Conservation (phyloP, 2,113 vertebrate genomes). For the human region DNA sequence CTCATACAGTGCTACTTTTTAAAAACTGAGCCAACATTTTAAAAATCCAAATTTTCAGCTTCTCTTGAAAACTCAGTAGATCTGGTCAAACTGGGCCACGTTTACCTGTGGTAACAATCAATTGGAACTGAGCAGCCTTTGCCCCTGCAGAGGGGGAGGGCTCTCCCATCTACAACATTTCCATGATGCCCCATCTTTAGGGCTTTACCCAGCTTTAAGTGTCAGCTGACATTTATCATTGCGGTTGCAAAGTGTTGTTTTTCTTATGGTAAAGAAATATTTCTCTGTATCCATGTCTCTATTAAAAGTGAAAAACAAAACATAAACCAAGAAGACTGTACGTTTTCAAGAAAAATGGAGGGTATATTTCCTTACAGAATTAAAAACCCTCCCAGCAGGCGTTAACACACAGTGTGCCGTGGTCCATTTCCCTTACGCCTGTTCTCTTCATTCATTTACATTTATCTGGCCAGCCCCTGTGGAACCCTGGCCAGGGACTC, state of each 20-base stretch:
- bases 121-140: not conserved
- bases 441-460: not conserved
- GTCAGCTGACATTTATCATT: conserved; percentile 5
- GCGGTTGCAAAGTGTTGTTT: not conserved
- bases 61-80: not conserved
- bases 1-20: not conserved
- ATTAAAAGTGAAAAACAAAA: conserved; percentile 51
- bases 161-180: not conserved
- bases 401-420: not conserved
- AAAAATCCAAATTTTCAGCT: not conserved
- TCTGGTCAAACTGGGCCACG: not conserved
- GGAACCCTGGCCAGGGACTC: not conserved
- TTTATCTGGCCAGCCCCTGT: no score
- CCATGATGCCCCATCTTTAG: not conserved
- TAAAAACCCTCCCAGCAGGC: not conserved
- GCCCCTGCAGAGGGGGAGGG: not conserved
- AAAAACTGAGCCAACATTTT: not conserved
- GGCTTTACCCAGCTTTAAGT: not conserved
- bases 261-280: conserved; percentile 22
- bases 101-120: not conserved
- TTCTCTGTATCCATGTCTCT: conserved; percentile 40
- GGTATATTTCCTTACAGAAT: no score
- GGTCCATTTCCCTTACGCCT: not conserved
- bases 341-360: conserved; percentile 50
- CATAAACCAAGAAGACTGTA: conserved; percentile 24